Percentiles rank a stretch among this genome's conserved stretches.
Conservation (phyloP, 2,888 invertebrate genomes). For the Orthonevra nobilis region DNA sequence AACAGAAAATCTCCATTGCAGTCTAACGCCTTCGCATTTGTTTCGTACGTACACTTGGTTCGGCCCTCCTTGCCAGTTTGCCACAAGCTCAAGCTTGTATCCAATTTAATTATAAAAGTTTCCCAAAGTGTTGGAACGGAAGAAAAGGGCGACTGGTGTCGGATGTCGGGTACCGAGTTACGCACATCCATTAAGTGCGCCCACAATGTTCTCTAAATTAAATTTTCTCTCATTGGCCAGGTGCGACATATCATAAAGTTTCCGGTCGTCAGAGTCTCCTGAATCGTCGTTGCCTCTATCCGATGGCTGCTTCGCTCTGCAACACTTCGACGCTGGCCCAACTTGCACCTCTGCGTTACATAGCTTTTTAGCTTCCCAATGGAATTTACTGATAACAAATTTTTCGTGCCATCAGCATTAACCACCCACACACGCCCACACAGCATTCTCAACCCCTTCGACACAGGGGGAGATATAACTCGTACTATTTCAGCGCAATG, state of each 20-base stretch:
- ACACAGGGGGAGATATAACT: conserved; percentile 38
- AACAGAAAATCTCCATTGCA: conserved; percentile 42
- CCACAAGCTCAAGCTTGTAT: conserved; percentile 57
- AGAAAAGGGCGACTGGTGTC: neutral
- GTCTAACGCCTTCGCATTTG: conserved; percentile 49
- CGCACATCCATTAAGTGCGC: conserved; percentile 55
- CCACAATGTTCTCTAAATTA: conserved; percentile 64
- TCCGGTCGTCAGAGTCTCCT: conserved; percentile 26
- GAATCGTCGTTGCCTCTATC: conserved; percentile 13
- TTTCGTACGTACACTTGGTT: conserved; percentile 13
- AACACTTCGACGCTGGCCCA: conserved; percentile 13
- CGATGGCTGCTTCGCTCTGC: conserved; percentile 5
- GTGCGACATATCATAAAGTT: conserved; percentile 70
- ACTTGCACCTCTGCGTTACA: conserved; percentile 12
- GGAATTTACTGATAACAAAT: conserved; percentile 45
- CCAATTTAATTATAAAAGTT: conserved; percentile 69
- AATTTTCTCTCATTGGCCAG: conserved; percentile 69
- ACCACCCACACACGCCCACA: neutral
- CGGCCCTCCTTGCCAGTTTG: conserved; percentile 27
- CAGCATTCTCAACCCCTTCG: conserved; percentile 19
- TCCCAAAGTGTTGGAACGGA: conserved; percentile 21
- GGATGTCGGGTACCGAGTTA: neutral
- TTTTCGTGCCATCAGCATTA: conserved; percentile 39
- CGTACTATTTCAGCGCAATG: conserved; percentile 15
- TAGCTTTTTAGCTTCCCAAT: conserved; percentile 20